Evolutionary conservation across 2,797 vertebrate genomes (phyloP).

Genomic region (Anniella stebbinsi): DNA sequence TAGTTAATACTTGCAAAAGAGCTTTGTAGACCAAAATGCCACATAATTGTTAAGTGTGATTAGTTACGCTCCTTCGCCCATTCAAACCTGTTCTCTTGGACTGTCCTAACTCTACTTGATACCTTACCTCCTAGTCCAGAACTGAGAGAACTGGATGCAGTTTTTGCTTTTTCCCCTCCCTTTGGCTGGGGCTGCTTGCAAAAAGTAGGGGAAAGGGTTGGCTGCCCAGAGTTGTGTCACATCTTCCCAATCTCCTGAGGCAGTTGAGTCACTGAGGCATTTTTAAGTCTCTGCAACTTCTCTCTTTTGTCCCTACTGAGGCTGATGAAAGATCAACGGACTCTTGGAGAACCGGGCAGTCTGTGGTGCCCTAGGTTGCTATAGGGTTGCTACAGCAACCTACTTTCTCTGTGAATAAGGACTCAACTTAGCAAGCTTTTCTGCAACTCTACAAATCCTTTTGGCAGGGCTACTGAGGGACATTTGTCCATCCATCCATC

Average conservation of each 20-base stretch:
- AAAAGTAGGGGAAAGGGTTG: background rate
- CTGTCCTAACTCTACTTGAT: background rate
- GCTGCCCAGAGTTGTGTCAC: background rate
- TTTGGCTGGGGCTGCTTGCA: background rate
- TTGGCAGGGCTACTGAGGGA: slow-evolving; percentile 25
- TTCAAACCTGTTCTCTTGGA: slow-evolving; percentile 22
- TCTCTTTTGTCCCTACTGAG: slow-evolving; percentile 23
- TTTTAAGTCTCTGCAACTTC: slow-evolving; percentile 48
- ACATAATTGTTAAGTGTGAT: background rate
- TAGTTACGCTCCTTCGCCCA: background rate
- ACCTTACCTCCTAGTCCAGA: background rate
- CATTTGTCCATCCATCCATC: background rate
- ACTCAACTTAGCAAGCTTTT: slow-evolving; percentile 33
- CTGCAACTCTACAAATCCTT: slow-evolving; percentile 48
- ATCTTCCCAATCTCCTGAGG: slow-evolving; percentile 11
- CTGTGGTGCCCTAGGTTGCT: slow-evolving; percentile 54
- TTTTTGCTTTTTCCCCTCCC: background rate
- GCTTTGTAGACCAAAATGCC: slow-evolving; percentile 6
- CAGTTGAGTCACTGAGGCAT: background rate
- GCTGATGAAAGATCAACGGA: slow-evolving; percentile 51
- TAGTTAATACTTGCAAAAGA: slow-evolving; percentile 31
- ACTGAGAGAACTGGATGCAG: background rate
- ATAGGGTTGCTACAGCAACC: slow-evolving; percentile 60
- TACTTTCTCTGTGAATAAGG: slow-evolving; percentile 58
- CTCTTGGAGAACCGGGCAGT: slow-evolving; percentile 39